Evolutionary conservation across 2,113 vertebrate genomes (phyloP), one percentile per base, ranked within the genome.

Genomic region (Rhinoderma darwinii): DNA sequence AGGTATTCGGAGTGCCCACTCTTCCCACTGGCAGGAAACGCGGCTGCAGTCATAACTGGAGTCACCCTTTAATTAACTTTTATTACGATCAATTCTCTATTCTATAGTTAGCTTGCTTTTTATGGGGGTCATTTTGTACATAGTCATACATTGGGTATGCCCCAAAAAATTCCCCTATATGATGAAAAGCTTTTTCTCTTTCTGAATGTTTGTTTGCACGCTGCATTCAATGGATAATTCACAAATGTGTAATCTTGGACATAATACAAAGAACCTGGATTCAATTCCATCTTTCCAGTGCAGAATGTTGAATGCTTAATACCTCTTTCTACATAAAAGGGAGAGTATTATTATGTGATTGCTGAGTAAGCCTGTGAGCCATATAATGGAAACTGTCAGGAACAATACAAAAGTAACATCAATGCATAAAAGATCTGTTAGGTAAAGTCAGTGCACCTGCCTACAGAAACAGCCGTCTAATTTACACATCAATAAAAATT

Each of bases 401-500:
- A 81, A 81, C 43, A 43, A 63, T 18, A 81, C 54, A 81, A 39
- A 59, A 41, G 12, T 41, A 41, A 59, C 54, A 81, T 61, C 54
- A 80, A 56, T 15, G 59, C 35, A 61, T 61, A 61, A 81, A 61
- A 63, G 22, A 61, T 78, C 14, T 54, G 47, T 54, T 37, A 35
- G 50, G 30, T 22, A 54, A 18, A 78, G 76, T 37, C 50, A 25
- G 47, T 15, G 37, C 51, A 56, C 44, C 77, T 80, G 35, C 54
- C 56, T 81, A 9, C 10, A 30, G 54, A 63, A 81, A 59, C 47
- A 59, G 30, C 32, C 78, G 39, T 43, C 54, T 81, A 10, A 81
- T 81, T 63, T 81, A 63, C 78, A 81, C 78, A 81, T 81, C 78
- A 81, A 81, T 81, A 81, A 11, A n/a, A 61, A 59, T 81, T 63